Conservation (phyloP, 2,113 vertebrate species). For the Zosterops japonicus region DNA sequence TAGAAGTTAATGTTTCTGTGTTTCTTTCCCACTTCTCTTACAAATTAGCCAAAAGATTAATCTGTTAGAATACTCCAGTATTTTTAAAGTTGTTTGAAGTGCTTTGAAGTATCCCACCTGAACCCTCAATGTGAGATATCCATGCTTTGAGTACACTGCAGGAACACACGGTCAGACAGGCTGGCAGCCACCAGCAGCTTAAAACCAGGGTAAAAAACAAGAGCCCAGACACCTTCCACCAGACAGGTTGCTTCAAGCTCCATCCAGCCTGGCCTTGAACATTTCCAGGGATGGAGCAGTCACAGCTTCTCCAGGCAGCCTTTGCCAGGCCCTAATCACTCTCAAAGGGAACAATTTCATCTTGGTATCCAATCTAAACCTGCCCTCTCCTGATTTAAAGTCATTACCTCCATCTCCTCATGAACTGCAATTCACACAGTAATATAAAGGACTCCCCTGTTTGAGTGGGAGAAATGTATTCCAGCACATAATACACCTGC, state of each 20-base stretch:
- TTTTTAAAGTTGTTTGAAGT: neutral
- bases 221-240: neutral
- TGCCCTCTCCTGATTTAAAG: neutral
- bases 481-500: neutral
- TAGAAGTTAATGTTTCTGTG: neutral
- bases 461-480: neutral
- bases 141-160: neutral
- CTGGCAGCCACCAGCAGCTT: neutral
- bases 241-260: neutral
- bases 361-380: neutral
- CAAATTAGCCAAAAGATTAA: neutral
- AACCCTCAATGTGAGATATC: no score
- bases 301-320: neutral
- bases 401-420: neutral
- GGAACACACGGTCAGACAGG: neutral
- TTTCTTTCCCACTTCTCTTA: neutral
- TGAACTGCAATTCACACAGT: neutral
- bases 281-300: neutral
- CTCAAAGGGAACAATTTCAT: neutral
- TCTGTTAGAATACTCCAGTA: neutral
- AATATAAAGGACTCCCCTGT: neutral
- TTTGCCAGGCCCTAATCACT: neutral
- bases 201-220: neutral
- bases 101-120: neutral
- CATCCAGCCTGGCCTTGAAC: neutral